A percentile compares a stretch with the other conserved stretches of the same genome.
phyloP scores from a whole-genome alignment of 2,113 vertebrate genomes.

The Equus przewalskii region DNA sequence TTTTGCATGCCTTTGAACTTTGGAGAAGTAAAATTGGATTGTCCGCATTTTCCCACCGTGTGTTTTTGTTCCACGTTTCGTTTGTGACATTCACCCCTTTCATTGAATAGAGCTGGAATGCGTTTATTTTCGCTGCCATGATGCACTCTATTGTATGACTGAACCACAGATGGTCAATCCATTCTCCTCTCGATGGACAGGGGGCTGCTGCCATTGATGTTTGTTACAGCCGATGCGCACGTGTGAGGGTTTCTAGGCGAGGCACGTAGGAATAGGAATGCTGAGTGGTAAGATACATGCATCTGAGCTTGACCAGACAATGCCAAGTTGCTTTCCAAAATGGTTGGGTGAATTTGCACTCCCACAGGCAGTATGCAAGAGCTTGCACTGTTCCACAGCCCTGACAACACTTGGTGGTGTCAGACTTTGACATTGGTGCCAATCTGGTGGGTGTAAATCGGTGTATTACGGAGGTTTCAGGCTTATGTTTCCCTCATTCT shows the following conservation, averaged over 20 bases:
- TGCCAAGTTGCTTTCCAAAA: background rate
- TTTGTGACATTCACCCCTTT: fast-evolving
- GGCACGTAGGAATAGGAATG: background rate
- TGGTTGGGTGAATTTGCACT: background rate
- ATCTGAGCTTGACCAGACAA: background rate
- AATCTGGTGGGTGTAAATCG: background rate
- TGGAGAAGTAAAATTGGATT: background rate
- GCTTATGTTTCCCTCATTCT: background rate
- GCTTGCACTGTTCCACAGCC: background rate
- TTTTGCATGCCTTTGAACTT: background rate
- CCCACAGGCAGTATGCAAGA: background rate
- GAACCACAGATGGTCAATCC: background rate
- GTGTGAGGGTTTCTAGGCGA: background rate
- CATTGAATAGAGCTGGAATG: background rate
- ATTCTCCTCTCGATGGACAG: fast-evolving
- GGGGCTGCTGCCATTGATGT: background rate
- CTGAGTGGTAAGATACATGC: background rate
- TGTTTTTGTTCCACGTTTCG: background rate
- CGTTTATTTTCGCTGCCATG: fast-evolving
- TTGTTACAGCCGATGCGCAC: fast-evolving
- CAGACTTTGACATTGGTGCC: background rate
- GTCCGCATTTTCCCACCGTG: background rate
- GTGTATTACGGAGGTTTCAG: background rate
- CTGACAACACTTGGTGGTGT: background rate
- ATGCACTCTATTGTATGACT: fast-evolving